These are phyloP conservation scores for Cryptoprocta ferox DNA, from an alignment of 2,797 vertebrate species.

Conservation along the genomic window DNA sequence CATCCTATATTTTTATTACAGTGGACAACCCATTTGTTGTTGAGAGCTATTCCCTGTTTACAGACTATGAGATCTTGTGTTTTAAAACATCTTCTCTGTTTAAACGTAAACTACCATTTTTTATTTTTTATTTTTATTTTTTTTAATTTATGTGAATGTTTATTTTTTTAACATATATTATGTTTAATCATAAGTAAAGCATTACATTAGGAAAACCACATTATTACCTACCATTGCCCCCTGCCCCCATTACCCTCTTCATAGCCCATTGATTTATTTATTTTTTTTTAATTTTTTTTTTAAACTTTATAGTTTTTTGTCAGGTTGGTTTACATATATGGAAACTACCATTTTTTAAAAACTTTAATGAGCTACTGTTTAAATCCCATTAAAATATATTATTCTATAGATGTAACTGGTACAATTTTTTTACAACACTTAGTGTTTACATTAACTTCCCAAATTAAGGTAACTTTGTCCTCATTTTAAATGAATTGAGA, in stretches of 20 bases:
- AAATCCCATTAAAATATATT: background rate
- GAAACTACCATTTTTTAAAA: background rate
- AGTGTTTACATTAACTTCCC: background rate
- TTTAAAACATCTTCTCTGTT: background rate
- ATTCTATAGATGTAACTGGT: background rate
- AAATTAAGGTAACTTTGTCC: background rate
- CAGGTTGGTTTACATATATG: too few species aligned
- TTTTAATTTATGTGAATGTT: too few species aligned
- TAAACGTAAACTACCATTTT: background rate
- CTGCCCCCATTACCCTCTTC: too few species aligned
- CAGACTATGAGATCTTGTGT: background rate
- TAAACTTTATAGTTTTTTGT: too few species aligned
- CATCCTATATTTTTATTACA: background rate
- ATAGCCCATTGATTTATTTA: too few species aligned
- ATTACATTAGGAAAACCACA: too few species aligned
- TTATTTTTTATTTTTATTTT: too few species aligned
- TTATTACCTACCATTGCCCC: too few species aligned
- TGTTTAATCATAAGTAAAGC: too few species aligned
- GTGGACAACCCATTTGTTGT: background rate
- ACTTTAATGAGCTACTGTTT: background rate
- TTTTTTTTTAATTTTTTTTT: too few species aligned
- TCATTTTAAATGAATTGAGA: background rate
- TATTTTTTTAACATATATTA: too few species aligned
- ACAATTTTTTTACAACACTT: background rate
- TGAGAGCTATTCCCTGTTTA: background rate